A percentile compares a stretch with the other conserved stretches of the same genome.
These are phyloP conservation scores for Chrysemys picta DNA, from an alignment of 2,113 vertebrate genomes.

Conservation along the genomic window DNA sequence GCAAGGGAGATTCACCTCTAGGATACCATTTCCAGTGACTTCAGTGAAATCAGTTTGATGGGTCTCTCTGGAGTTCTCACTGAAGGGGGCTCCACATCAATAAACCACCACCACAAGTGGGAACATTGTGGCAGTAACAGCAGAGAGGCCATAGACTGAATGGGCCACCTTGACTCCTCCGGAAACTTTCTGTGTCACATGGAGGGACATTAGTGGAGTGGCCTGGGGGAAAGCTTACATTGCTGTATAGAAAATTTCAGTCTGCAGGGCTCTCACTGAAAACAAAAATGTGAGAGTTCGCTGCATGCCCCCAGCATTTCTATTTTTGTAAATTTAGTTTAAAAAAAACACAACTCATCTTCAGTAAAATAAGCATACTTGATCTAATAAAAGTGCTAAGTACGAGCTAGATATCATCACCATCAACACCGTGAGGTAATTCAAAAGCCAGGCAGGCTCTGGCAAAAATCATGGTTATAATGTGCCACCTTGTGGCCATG, in stretches of 20 bases:
- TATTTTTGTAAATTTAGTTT: too few species aligned
- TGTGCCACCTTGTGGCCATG: neutral
- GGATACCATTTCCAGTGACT: too few species aligned
- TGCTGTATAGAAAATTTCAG: neutral
- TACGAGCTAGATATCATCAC: neutral
- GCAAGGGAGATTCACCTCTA: rapidly evolving
- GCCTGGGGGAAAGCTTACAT: neutral
- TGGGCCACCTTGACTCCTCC: neutral
- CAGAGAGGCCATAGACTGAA: neutral
- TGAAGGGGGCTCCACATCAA: neutral
- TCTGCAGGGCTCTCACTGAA: neutral
- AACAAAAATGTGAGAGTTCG: neutral
- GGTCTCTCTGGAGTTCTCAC: neutral
- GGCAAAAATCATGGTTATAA: neutral
- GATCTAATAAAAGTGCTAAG: rapidly evolving
- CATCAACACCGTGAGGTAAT: neutral
- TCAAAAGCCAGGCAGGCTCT: neutral
- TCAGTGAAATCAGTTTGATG: neutral
- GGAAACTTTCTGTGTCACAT: neutral
- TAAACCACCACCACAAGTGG: neutral
- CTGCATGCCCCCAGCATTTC: neutral
- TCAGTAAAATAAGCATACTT: neutral
- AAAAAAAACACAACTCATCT: neutral
- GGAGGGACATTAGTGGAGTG: neutral
- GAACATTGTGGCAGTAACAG: neutral